Conservation (phyloP, 2,113 vertebrate species). For the Neomonachus schauinslandi region DNA sequence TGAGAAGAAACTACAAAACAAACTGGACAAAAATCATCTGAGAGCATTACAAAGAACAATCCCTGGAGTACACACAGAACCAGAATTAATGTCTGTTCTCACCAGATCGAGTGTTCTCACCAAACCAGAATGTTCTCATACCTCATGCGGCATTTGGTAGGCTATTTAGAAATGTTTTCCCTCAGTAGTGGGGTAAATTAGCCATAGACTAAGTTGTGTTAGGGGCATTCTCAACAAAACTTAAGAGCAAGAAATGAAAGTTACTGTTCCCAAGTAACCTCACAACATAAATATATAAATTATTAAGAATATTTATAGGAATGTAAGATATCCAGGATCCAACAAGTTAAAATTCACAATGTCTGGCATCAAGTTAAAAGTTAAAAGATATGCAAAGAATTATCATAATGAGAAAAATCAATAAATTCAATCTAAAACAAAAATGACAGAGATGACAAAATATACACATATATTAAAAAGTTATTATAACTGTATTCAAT, state of each 20-base stretch:
- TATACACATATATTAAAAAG: neutral
- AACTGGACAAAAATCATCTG: neutral
- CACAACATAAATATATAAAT: neutral
- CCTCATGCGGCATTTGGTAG: neutral
- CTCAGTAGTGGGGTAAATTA: neutral
- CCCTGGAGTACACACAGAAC: neutral
- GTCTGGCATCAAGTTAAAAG: neutral
- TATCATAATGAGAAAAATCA: neutral
- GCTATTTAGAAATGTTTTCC: neutral
- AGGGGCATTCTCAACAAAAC: neutral
- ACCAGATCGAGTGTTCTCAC: neutral
- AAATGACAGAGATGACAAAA: neutral
- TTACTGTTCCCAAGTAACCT: neutral
- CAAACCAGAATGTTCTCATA: neutral
- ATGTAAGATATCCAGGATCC: neutral
- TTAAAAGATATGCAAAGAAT: neutral
- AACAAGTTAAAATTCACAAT: neutral
- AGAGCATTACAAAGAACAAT: neutral
- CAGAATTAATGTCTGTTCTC: neutral
- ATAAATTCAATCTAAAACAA: neutral
- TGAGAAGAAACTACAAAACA: neutral
- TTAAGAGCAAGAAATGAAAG: neutral
- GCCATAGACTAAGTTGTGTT: neutral
- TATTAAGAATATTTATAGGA: neutral
- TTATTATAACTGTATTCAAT: neutral